These are phyloP conservation scores for Lagorchestes hirsutus DNA, from an alignment of 2,797 vertebrate species.

Conservation along the genomic window DNA sequence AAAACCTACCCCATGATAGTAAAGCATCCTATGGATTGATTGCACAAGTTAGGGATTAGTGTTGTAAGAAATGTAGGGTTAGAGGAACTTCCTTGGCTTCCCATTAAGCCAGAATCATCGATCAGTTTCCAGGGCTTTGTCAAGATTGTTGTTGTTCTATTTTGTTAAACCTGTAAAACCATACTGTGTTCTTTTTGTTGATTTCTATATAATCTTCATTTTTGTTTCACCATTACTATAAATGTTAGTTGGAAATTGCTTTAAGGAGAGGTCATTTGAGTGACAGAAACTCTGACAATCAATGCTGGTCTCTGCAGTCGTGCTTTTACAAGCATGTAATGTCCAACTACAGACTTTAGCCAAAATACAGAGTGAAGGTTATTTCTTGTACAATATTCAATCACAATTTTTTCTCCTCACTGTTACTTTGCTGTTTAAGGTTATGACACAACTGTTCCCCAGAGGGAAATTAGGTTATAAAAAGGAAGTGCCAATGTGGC, in stretches of 20 bases:
- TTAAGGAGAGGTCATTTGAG: background rate
- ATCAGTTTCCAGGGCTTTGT: background rate
- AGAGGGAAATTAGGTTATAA: background rate
- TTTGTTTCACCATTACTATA: background rate
- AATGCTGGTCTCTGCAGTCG: background rate
- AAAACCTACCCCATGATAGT: background rate
- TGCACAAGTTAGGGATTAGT: background rate
- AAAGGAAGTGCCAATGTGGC: background rate
- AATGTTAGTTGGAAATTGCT: background rate
- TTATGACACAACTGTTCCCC: background rate
- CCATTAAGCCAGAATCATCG: background rate
- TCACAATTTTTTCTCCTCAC: background rate
- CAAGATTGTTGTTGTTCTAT: background rate
- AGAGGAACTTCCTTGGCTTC: background rate
- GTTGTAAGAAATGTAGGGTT: background rate
- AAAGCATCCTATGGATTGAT: background rate
- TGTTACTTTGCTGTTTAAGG: background rate
- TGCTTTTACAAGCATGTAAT: background rate
- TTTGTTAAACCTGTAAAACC: background rate
- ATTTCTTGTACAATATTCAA: background rate
- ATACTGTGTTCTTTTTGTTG: background rate
- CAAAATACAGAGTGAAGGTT: background rate
- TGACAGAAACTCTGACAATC: background rate
- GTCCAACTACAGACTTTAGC: background rate
- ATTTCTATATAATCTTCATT: background rate